phyloP scores from a whole-genome alignment of 2,888 invertebrate genomes.

The Rhamnusium bicolor region DNA sequence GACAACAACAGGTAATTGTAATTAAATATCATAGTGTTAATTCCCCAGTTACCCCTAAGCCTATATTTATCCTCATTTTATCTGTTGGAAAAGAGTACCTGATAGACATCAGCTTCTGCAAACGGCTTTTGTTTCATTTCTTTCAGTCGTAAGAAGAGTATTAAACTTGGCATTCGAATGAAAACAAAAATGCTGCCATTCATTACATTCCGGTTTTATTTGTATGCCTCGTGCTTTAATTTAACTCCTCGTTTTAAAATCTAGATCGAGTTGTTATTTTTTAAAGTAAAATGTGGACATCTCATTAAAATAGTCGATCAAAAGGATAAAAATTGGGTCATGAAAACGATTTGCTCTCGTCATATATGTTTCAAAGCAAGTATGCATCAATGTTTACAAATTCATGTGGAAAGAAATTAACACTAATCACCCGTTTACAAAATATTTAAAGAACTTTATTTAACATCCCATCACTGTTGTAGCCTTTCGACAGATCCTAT shows the following conservation, averaged over 20 bases:
- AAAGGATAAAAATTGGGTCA: not conserved
- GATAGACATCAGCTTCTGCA: slow-evolving; percentile 8
- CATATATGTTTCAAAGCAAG: too few species aligned
- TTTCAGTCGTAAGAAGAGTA: slow-evolving; percentile 1
- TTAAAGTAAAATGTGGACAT: not conserved
- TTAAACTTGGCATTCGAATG: slow-evolving; percentile 5
- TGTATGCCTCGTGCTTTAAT: not conserved
- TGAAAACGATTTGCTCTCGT: too few species aligned
- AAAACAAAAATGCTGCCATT: slow-evolving; percentile 23
- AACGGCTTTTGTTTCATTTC: slow-evolving; percentile 20
- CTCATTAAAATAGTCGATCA: not conserved
- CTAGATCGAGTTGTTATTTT: not conserved
- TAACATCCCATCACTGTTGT: too few species aligned
- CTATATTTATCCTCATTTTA: not conserved
- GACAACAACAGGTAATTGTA: not conserved
- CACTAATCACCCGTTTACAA: too few species aligned
- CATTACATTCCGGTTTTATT: slow-evolving; percentile 6
- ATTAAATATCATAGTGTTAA: not conserved
- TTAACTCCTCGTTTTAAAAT: slow-evolving; percentile 3
- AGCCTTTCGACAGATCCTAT: too few species aligned
- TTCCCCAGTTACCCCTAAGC: slow-evolving; percentile 15
- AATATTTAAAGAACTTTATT: too few species aligned
- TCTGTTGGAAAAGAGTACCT: slow-evolving; percentile 16
- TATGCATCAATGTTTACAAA: too few species aligned
- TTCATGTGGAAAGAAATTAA: too few species aligned